Conservation (phyloP, 2,888 invertebrate species). For the Noctua fimbriata region DNA sequence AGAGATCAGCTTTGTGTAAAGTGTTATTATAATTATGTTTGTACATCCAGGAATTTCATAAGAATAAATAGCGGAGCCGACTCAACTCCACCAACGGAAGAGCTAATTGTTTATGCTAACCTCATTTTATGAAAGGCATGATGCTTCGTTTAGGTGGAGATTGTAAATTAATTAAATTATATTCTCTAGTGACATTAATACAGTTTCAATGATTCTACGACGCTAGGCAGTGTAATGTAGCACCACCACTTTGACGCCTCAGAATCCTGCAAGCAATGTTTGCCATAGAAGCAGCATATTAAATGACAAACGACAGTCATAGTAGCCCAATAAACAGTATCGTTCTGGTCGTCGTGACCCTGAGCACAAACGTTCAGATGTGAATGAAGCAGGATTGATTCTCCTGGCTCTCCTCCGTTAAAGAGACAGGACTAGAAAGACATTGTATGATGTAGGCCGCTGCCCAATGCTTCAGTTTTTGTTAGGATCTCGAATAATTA, state of each 20-base stretch:
- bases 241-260: not conserved
- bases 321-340: not conserved
- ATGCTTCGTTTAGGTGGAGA: constrained; percentile 44
- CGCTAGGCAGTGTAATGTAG: not conserved
- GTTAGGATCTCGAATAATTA: too few species aligned
- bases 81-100: not conserved
- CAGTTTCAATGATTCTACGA: not conserved
- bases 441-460: too few species aligned
- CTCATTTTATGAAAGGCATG: not conserved
- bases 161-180: constrained; percentile 25
- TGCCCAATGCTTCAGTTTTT: not conserved
- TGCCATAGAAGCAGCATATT: not conserved
- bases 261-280: not conserved
- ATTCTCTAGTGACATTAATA: not conserved
- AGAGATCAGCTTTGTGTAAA: not conserved
- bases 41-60: not conserved
- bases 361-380: not conserved
- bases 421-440: not conserved
- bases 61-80: not conserved
- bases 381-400: not conserved
- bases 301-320: not conserved
- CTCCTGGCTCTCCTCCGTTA: not conserved
- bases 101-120: not conserved
- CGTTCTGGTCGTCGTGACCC: not conserved
- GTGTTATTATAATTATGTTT: not conserved